phyloP scores from a whole-genome alignment of 2,797 vertebrate species.

The Oreochromis mossambicus region DNA sequence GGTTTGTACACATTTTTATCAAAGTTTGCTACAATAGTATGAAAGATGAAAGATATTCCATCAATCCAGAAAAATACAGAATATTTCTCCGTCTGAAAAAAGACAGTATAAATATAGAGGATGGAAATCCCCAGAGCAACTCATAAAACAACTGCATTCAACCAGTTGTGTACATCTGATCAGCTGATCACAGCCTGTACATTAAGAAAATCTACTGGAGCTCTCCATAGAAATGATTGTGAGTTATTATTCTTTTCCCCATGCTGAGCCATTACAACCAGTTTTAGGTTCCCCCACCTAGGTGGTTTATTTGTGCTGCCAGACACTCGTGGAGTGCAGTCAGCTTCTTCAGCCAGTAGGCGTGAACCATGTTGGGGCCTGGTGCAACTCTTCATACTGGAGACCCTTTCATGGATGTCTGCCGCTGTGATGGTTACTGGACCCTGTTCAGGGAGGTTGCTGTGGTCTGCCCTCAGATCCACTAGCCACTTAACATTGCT shows the following conservation, averaged over 20 bases:
- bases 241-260: neutral
- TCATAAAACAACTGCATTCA: neutral
- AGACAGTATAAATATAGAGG: neutral
- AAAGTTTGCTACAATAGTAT: neutral
- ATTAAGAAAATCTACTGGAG: neutral
- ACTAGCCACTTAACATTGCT: no score
- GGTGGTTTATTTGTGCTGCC: neutral
- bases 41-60: neutral
- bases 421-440: no score
- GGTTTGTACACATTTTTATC: neutral
- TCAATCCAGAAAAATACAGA: neutral
- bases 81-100: neutral
- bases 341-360: neutral
- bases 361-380: rapidly evolving
- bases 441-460: rapidly evolving
- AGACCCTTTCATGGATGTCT: rapidly evolving
- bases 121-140: neutral
- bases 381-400: neutral
- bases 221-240: neutral
- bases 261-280: neutral
- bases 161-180: neutral
- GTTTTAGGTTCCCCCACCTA: neutral
- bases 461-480: no score
- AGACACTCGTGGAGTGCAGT: rapidly evolving
- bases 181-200: neutral